Conservation (phyloP, 2,113 vertebrate genomes). For the Ardeotis arabs region DNA sequence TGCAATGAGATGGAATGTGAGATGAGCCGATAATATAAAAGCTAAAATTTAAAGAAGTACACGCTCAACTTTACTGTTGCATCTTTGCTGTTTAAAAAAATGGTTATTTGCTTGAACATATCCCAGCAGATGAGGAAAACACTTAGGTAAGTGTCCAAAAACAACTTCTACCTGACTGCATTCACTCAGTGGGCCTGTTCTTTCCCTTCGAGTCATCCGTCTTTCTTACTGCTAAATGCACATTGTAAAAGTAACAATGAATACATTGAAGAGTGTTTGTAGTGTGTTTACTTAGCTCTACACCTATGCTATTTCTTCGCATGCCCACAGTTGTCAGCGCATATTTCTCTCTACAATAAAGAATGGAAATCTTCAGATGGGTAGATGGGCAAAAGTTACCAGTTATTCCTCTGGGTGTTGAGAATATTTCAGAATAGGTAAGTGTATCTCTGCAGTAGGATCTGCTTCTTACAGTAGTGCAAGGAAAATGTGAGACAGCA, state of each 20-base stretch:
- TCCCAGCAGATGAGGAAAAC: neutral
- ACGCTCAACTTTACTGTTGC: neutral
- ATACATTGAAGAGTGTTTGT: neutral
- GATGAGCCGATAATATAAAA: constrained; percentile 29
- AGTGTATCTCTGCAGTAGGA: neutral
- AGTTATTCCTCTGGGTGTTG: neutral
- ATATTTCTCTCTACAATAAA: neutral
- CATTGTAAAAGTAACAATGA: neutral
- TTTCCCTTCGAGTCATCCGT: neutral
- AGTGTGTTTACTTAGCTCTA: neutral
- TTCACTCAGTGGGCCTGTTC: neutral
- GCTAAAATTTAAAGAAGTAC: constrained; percentile 11
- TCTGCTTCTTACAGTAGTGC: neutral
- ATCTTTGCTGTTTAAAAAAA: neutral
- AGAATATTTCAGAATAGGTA: neutral
- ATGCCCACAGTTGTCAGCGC: neutral
- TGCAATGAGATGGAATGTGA: neutral
- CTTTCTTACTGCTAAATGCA: neutral
- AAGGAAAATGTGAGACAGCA: neutral
- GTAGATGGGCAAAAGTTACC: neutral
- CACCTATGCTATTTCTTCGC: neutral
- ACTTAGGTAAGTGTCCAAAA: neutral
- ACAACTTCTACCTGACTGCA: neutral
- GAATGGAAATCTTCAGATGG: neutral
- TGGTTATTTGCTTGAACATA: neutral